A percentile compares a stretch with the other conserved stretches of the same genome.
Evolutionary conservation across 1,140 invertebrate species (phyloP).

Genomic region (Heliconius nattereri): DNA sequence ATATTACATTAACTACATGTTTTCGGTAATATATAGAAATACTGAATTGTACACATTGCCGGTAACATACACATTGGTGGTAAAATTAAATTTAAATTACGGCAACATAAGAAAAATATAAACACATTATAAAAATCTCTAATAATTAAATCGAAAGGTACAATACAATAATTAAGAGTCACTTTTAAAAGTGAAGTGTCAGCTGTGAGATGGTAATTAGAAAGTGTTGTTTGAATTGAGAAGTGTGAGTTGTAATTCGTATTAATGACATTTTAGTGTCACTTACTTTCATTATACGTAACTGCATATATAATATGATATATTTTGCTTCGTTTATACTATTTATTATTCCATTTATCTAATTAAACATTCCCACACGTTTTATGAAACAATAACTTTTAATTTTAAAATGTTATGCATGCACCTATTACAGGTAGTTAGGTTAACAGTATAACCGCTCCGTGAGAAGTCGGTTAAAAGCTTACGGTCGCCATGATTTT

Average conservation of each 20-base stretch:
- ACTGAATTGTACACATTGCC: too few species aligned
- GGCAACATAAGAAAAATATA: background rate
- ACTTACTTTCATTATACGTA: constrained; percentile 64
- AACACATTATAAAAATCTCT: background rate
- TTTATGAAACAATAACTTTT: constrained; percentile 78
- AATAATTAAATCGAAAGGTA: background rate
- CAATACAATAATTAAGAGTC: background rate
- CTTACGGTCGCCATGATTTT: constrained; percentile 38
- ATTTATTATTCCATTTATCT: constrained; percentile 74
- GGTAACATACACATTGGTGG: too few species aligned
- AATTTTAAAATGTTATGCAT: constrained; percentile 78
- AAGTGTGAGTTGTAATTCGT: constrained; percentile 3
- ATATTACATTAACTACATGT: too few species aligned
- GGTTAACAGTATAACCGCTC: constrained; percentile 74
- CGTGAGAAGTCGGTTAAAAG: constrained; percentile 76
- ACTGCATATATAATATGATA: constrained; percentile 36
- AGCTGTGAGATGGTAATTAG: constrained; percentile 19
- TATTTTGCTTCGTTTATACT: constrained; percentile 64
- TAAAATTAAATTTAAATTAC: background rate
- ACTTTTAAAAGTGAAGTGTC: background rate
- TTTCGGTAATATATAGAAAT: too few species aligned
- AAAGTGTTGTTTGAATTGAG: constrained; percentile 2
- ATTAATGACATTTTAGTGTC: constrained; percentile 36
- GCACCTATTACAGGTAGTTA: constrained; percentile 76
- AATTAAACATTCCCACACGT: constrained; percentile 80